These are phyloP conservation scores for Leptodactylus fallax DNA, from an alignment of 2,797 vertebrate genomes.

Conservation along the genomic window DNA sequence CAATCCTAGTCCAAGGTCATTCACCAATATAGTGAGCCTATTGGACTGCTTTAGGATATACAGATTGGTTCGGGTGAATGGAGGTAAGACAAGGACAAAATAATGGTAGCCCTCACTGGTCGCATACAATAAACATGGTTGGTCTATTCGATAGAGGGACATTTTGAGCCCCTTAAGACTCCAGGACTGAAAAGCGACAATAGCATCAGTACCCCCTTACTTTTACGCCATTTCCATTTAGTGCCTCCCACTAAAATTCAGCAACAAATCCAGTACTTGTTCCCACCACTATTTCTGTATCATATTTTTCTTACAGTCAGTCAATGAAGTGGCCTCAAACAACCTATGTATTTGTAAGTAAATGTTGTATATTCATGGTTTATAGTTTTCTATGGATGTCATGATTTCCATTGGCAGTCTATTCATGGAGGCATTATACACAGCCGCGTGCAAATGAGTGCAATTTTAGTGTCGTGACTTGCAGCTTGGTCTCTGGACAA, in stretches of 20 bases:
- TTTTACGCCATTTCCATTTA: not conserved
- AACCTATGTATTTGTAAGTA: not conserved
- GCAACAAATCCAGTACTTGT: not conserved
- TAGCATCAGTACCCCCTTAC: not conserved
- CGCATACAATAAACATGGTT: no score
- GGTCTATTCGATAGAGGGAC: no score
- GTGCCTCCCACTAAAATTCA: not conserved
- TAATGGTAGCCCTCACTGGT: no score
- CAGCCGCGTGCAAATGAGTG: not conserved
- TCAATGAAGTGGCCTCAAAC: not conserved
- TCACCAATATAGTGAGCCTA: no score
- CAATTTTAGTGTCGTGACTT: not conserved
- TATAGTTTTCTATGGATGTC: not conserved
- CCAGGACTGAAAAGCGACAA: no score
- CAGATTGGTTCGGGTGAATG: no score
- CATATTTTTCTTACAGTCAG: not conserved
- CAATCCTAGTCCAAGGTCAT: no score
- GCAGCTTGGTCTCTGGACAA: not conserved
- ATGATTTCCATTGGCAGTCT: not conserved
- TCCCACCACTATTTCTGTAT: not conserved
- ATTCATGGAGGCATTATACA: not conserved
- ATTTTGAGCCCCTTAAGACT: no score
- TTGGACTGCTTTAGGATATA: no score
- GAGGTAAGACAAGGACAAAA: no score
- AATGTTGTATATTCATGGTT: not conserved